phyloP scores from a whole-genome alignment of 2,797 vertebrate species.

The Crocodylus rhombifer region DNA sequence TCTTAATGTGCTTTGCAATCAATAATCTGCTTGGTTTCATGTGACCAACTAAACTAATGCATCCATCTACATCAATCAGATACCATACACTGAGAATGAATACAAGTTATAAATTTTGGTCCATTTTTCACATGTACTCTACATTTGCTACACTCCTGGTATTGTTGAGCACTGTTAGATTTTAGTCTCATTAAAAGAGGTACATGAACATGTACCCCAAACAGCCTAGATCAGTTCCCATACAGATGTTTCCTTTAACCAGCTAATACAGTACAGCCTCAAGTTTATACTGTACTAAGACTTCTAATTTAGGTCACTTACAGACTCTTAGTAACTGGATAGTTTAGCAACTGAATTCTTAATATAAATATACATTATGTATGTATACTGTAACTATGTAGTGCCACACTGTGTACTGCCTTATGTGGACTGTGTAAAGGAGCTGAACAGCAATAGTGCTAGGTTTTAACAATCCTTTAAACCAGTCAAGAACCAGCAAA shows the following conservation, averaged over 20 bases:
- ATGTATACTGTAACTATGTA: neutral
- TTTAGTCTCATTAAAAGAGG: neutral
- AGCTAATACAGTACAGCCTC: neutral
- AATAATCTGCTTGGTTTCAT: neutral
- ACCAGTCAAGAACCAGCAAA: neutral
- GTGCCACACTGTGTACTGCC: neutral
- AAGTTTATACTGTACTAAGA: neutral
- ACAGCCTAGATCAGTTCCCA: too few relatives aligned
- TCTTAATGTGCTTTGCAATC: neutral
- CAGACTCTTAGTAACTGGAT: neutral
- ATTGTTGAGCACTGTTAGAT: neutral
- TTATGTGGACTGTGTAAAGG: neutral
- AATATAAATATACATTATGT: neutral
- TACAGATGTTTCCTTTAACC: neutral
- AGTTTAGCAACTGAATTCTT: fast-evolving
- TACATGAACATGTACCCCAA: neutral
- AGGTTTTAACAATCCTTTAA: neutral
- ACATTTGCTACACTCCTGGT: neutral
- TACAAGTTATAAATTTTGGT: neutral
- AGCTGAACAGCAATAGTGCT: neutral
- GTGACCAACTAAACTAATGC: neutral
- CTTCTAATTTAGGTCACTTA: neutral
- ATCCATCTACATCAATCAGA: neutral
- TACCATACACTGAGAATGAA: neutral
- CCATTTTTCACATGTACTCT: neutral